Base-by-base conservation (phyloP, 2,113 vertebrate genomes). In the Acrocephalus kingi region DNA sequence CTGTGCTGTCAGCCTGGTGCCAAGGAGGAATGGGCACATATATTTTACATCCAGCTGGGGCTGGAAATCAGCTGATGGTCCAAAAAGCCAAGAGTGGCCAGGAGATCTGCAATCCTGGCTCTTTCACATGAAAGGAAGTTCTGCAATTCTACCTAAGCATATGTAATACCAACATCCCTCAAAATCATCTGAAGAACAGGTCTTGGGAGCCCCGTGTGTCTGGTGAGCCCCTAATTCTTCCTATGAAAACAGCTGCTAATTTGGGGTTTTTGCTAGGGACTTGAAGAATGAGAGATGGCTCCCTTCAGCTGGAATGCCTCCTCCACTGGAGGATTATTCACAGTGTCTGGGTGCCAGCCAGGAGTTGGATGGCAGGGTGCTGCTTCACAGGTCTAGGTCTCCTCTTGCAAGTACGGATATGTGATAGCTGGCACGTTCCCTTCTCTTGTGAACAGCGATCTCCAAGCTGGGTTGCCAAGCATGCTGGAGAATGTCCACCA, bases 271-370 rank as follows among this genome's bases (percentile, higher is more conserved):
- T 78, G 7, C 52, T 55, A 1, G 3, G 52, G 45, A 35, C 33
- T 43, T 10, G 2, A 39, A 39, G 37, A 28, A 11, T 4, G 2
- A 72, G 45, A 56, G 27, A 35, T 1, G 1, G 19, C 21, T 76
- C 28, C 46, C 49, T 88, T 82, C 33, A 35, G 14, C 23, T 89
- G 58, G 62, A 93, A 62, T 18, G 16, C 12, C 6, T 77, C 37
- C 51, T 63, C 43, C 33, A 7, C 87, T 33, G 39, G 71, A 97
- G 85, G 69, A 56, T 98, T 97, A 98, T 90, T 97, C 97, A 97
- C 31, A 24, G 23, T 0, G 3, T 49, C 41, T 28, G 12, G 68
- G 67, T 96, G 91, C 81, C 96, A 87, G 80, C 76, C 71, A 72
- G 35, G 74, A 94, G 72, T 72, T 0, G 7, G 77, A 89, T 94